phyloP scores from a whole-genome alignment of 2,797 vertebrate genomes.

The Eospalax fontanierii region DNA sequence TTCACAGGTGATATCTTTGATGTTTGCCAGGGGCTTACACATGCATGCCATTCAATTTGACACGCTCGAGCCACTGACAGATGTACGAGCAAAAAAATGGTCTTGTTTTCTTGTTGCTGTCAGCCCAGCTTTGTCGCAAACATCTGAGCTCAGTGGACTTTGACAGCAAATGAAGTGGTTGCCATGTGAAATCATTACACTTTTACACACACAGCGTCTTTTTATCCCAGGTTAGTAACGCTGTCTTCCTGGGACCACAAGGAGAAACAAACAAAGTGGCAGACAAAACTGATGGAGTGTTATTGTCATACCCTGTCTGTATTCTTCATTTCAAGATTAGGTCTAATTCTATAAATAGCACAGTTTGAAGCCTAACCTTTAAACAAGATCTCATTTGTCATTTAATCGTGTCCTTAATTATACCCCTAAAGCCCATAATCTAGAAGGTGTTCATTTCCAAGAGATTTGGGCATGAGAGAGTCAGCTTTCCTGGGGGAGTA shows the following conservation, averaged over 20 bases:
- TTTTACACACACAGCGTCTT: neutral
- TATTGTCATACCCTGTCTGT: neutral
- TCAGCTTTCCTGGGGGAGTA: neutral
- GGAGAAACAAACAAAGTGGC: neutral
- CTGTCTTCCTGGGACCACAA: neutral
- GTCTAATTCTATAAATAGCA: slow-evolving; percentile 29
- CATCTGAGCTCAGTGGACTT: neutral
- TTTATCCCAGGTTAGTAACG: neutral
- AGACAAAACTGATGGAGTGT: neutral
- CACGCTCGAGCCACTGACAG: neutral
- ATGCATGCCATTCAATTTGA: neutral
- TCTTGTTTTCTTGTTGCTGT: neutral
- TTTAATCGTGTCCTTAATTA: neutral
- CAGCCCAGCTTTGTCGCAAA: neutral
- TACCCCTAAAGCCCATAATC: neutral
- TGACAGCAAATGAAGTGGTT: neutral
- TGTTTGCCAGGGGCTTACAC: neutral
- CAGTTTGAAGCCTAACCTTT: slow-evolving; percentile 40
- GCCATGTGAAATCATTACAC: neutral
- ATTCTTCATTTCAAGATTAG: neutral
- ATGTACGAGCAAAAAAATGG: neutral
- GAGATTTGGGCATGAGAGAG: neutral
- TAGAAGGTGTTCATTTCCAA: neutral
- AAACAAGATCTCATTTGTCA: neutral
- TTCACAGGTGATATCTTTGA: neutral